phyloP scores from a whole-genome alignment of 2,113 vertebrate genomes.

The Pelusios castaneus region DNA sequence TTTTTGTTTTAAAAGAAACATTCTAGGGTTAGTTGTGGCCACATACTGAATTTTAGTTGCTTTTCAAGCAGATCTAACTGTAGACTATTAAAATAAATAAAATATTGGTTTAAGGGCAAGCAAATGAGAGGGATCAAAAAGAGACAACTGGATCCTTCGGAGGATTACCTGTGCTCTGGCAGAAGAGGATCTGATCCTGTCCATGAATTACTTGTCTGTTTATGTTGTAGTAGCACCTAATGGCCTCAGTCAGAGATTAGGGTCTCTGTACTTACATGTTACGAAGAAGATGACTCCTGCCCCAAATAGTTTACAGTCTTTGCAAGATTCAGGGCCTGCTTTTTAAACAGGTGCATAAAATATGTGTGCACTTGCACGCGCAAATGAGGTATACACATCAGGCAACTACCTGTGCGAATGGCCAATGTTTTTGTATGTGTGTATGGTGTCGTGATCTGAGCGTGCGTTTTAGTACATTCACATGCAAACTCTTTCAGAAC shows the following conservation, averaged over 20 bases:
- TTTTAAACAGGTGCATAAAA: background rate
- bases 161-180: background rate
- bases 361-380: background rate
- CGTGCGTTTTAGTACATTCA: accelerated
- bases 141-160: accelerated
- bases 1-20: background rate
- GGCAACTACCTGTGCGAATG: background rate
- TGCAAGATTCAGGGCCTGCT: background rate
- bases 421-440: background rate
- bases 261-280: background rate
- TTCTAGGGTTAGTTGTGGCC: background rate
- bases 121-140: background rate
- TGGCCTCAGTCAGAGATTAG: background rate
- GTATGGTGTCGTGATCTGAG: background rate
- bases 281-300: accelerated
- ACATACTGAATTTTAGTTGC: background rate
- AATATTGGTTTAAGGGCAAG: background rate
- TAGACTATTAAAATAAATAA: background rate
- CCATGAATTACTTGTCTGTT: background rate
- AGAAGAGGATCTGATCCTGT: background rate
- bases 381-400: accelerated
- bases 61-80: background rate
- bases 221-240: background rate
- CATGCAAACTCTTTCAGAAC: background rate
- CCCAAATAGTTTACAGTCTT: background rate